These are phyloP conservation scores for Sebastes minor DNA, from an alignment of 2,797 vertebrate genomes.

Conservation along the genomic window DNA sequence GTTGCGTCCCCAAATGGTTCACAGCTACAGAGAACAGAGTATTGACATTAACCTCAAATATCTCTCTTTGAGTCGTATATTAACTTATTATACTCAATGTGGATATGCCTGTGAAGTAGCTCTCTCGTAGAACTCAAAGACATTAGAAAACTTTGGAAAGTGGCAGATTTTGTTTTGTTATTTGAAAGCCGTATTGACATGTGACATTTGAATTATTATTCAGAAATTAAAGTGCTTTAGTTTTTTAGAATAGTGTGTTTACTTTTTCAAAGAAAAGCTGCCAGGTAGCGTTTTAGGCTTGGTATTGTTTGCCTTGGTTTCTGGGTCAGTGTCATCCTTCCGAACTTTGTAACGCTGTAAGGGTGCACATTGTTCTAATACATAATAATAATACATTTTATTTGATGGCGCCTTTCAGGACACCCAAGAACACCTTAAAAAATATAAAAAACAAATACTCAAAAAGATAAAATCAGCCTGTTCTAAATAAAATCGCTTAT, in stretches of 20 bases:
- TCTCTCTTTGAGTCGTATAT: constrained; percentile 5
- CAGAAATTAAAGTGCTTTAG: neutral
- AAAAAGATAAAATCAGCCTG: no score
- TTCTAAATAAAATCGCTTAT: no score
- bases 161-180: neutral
- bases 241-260: neutral
- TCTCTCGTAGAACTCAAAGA: neutral
- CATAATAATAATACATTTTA: no score
- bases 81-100: neutral
- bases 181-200: neutral
- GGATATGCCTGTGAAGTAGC: neutral
- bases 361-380: no score
- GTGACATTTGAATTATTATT: neutral
- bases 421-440: no score
- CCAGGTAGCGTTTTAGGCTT: neutral
- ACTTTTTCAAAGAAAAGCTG: neutral
- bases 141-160: neutral
- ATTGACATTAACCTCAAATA: constrained; percentile 37
- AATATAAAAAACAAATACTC: no score
- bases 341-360: neutral
- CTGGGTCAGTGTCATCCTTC: neutral
- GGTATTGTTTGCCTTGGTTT: neutral
- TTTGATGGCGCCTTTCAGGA: no score
- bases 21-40: constrained; percentile 29
- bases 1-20: constrained; percentile 24